These are phyloP conservation scores for Julus scanicus DNA, from an alignment of 2,888 invertebrate species.

Conservation along the genomic window DNA sequence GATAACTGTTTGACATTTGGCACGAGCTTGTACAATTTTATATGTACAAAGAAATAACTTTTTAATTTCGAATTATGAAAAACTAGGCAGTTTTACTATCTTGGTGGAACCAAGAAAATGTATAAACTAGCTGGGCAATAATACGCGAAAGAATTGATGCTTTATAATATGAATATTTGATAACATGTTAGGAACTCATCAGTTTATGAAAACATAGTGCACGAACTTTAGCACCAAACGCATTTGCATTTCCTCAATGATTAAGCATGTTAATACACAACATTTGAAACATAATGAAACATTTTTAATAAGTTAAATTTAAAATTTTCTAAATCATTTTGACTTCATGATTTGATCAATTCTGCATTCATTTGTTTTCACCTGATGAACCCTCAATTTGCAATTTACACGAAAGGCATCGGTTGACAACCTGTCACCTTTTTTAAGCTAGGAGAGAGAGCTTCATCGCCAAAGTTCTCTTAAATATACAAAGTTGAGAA, in stretches of 20 bases:
- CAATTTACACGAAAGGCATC: background rate
- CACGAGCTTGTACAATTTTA: too few species aligned
- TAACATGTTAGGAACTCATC: background rate
- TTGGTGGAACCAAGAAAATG: too few species aligned
- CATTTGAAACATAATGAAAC: background rate
- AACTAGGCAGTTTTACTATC: too few species aligned
- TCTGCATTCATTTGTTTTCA: background rate
- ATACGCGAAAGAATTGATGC: background rate
- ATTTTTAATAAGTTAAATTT: conserved; percentile 27
- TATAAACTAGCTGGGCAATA: background rate
- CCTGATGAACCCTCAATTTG: background rate
- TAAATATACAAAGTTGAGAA: background rate
- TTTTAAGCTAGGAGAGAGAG: background rate
- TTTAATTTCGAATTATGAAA: too few species aligned
- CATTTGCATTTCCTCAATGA: background rate
- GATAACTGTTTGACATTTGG: too few species aligned
- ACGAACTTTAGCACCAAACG: background rate
- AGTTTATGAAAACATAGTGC: background rate
- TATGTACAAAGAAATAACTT: too few species aligned
- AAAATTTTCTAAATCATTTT: background rate
- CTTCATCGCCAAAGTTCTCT: background rate
- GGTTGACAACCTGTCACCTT: background rate
- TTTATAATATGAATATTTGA: background rate
- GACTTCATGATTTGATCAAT: too few species aligned
- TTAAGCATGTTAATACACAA: background rate